Conservation (phyloP, 2,888 invertebrate species). For the Xestia xanthographa region DNA sequence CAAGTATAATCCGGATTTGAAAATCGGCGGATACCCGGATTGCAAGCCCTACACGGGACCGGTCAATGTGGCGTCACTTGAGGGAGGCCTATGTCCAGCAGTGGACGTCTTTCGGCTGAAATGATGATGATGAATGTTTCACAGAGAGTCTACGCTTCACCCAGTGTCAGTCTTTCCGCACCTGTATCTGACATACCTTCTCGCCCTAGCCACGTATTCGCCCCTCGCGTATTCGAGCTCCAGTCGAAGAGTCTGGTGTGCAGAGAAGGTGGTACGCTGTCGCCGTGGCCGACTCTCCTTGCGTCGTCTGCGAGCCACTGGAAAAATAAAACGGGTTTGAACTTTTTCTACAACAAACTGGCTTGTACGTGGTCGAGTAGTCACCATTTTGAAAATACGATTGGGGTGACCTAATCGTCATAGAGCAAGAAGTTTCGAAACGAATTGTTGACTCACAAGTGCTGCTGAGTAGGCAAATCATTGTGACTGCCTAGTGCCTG, state of each 20-base stretch:
- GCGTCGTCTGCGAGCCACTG: slow-evolving; percentile 96
- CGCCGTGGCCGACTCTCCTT: slow-evolving; percentile 97
- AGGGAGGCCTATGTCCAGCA: no score
- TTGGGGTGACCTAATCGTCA: neutral
- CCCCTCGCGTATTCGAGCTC: slow-evolving; percentile 97
- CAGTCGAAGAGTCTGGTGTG: slow-evolving; percentile 96
- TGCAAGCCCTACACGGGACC: no score
- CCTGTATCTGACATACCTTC: slow-evolving; percentile 91
- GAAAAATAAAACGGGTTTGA: slow-evolving; percentile 42
- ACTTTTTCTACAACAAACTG: neutral
- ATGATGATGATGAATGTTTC: no score
- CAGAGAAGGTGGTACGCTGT: slow-evolving; percentile 98
- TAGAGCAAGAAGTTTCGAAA: neutral
- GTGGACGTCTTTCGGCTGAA: no score
- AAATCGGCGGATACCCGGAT: no score
- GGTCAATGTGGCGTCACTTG: no score
- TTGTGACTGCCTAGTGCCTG: no score
- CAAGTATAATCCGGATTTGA: no score
- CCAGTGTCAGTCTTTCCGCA: no score
- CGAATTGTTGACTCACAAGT: neutral
- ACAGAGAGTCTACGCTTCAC: neutral
- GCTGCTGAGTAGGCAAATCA: neutral
- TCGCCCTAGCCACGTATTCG: slow-evolving; percentile 97
- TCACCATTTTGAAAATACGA: neutral
- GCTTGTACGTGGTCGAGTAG: no score